These are phyloP conservation scores for Ormyrus nitidulus DNA, from an alignment of 2,888 invertebrate species.

Conservation along the genomic window DNA sequence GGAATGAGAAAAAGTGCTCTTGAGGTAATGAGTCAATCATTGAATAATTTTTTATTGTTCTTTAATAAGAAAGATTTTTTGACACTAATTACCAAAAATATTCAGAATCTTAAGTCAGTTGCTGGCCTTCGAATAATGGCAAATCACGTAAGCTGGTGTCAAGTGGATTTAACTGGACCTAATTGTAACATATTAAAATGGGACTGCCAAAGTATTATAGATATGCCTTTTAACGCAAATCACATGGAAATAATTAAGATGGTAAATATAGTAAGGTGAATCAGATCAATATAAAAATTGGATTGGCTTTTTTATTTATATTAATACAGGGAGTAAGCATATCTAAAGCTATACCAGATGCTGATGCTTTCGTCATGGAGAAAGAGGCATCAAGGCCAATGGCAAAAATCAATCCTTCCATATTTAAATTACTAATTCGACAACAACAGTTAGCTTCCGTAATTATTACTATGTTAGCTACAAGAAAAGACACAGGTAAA, in stretches of 20 bases:
- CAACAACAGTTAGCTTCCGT: slow-evolving; percentile 39
- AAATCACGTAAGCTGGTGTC: slow-evolving; percentile 41
- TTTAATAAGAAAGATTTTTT: neutral
- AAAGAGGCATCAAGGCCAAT: slow-evolving; percentile 21
- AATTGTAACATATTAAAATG: slow-evolving; percentile 44
- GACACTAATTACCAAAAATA: neutral
- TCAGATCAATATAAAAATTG: neutral
- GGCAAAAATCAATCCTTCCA: neutral
- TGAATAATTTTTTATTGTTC: neutral
- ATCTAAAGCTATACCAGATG: slow-evolving; percentile 32
- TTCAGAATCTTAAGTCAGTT: slow-evolving; percentile 37
- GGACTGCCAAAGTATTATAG: slow-evolving; percentile 27
- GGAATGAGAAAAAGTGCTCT: neutral
- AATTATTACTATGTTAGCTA: slow-evolving; percentile 14
- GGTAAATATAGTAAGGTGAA: slow-evolving; percentile 23
- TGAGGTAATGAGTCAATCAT: slow-evolving; percentile 16
- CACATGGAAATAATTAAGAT: slow-evolving; percentile 31
- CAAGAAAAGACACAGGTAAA: neutral
- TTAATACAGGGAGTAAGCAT: slow-evolving; percentile 25
- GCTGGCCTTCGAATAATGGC: slow-evolving; percentile 31
- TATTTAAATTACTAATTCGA: slow-evolving; percentile 3
- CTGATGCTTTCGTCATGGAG: slow-evolving; percentile 51
- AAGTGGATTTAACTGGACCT: slow-evolving; percentile 40
- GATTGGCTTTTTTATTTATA: neutral
- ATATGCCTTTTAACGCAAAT: slow-evolving; percentile 3